These are phyloP conservation scores for Eciton burchellii DNA, from an alignment of 1,140 invertebrate species.

Conservation along the genomic window DNA sequence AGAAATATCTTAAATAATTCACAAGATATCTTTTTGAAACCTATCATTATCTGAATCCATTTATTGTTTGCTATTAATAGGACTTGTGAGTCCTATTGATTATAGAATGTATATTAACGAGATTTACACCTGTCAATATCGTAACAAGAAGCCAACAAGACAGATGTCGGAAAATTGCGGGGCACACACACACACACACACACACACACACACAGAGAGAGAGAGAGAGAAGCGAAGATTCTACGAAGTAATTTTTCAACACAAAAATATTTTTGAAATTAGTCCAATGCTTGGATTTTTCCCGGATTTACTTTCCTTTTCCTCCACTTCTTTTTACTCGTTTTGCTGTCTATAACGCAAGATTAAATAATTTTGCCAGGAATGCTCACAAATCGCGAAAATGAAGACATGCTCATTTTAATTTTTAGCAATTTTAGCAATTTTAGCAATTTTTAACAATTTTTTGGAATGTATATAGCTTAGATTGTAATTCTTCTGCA, in stretches of 20 bases:
- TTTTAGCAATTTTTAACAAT: too few relatives aligned
- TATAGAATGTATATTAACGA: conserved; percentile 34
- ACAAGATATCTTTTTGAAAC: neutral
- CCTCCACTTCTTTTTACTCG: neutral
- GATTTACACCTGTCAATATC: conserved; percentile 38
- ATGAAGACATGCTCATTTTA: neutral
- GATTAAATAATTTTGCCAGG: conserved; percentile 1
- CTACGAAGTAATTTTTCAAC: neutral
- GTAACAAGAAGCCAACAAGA: neutral
- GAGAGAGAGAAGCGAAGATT: too few relatives aligned
- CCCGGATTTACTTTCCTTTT: neutral
- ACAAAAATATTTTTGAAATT: conserved; percentile 47
- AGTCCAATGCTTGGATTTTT: conserved; percentile 50
- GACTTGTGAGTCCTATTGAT: neutral
- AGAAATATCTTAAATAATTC: neutral
- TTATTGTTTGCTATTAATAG: conserved; percentile 43
- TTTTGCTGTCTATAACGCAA: conserved; percentile 42
- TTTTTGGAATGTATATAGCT: neutral
- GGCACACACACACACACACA: too few relatives aligned
- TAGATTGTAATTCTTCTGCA: neutral
- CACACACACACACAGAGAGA: too few relatives aligned
- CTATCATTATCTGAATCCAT: conserved; percentile 12
- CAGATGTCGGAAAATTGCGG: neutral
- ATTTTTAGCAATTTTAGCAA: neutral
- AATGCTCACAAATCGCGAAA: neutral